phyloP scores from a whole-genome alignment of 35 echinoderm and acorn worm genomes.

The Patiria miniata region DNA sequence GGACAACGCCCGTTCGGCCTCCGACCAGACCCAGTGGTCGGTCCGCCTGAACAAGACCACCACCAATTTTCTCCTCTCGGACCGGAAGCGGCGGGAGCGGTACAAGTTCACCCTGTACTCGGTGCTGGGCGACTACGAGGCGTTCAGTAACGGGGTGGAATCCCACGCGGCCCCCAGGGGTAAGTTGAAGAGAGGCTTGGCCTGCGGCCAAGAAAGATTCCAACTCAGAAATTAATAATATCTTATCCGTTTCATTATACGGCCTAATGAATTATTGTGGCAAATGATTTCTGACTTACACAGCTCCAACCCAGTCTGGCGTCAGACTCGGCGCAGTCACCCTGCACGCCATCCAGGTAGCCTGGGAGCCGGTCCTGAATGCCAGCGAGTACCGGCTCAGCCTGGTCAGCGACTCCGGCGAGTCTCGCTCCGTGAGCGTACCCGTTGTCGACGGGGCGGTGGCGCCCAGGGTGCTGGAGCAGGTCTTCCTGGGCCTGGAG shows the following conservation, averaged over 20 bases:
- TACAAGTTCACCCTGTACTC: not conserved
- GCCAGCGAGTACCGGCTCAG: not conserved
- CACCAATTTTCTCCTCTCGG: not conserved
- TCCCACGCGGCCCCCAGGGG: not conserved
- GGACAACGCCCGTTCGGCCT: slow-evolving; percentile 10
- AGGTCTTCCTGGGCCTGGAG: not conserved
- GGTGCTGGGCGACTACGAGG: not conserved
- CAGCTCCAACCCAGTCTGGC: not conserved
- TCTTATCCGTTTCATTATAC: too few species aligned
- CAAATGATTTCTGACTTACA: not conserved
- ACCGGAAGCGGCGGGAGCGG: not conserved
- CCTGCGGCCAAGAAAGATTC: too few species aligned
- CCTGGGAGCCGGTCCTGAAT: not conserved
- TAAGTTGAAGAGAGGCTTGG: slow-evolving; percentile 11
- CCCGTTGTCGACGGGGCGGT: too few species aligned
- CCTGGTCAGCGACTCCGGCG: not conserved
- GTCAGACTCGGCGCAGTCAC: not conserved
- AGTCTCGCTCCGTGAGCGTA: not conserved
- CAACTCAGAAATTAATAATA: too few species aligned
- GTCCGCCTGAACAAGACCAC: not conserved
- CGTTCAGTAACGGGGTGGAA: not conserved
- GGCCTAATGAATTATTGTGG: too few species aligned
- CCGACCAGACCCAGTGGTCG: not conserved
- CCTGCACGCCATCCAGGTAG: not conserved
- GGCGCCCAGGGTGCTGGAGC: not conserved